Base-by-base conservation (phyloP, 2,113 vertebrate species). In the Axis porcinus region DNA sequence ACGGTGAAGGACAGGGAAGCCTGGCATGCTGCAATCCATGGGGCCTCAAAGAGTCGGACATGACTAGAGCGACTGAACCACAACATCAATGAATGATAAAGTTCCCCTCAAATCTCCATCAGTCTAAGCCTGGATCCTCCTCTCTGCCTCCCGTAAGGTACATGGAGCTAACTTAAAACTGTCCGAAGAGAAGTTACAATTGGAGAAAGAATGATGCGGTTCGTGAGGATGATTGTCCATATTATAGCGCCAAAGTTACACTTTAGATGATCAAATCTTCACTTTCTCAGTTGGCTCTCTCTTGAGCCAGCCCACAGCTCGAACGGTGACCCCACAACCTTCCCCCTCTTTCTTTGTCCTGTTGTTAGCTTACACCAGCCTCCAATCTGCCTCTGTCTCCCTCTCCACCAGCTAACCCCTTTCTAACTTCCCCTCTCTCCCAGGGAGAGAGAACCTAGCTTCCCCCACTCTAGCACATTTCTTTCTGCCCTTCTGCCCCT, bases 21-120 rank as follows among this genome's bases (percentile, higher is more conserved):
- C 67, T 36, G n/a, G 5, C 5, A 0, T 36, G n/a, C n/a, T 36
- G n/a, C 67, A 36, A 10, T 70, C 17, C 0, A 0, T 70, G n/a
- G n/a, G 19, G 67, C 12, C 10, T 5, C 67, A 70, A 64, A n/a
- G 10, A 12, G 67, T 6, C 0, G 0, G 9, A 19, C 21, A 19
- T 40, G 67, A 40, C n/a, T 40, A 10, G 64, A 70, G 19, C 0
- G 0, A 40, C n/a, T 70, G n/a, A 36, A 3, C 4, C 17, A 36
- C 9, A 3, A 5, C 19, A 36, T 3, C 67, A 70, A 1, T 52
- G 25, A 70, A 57, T 52, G 13, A 6, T 11, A 11, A 25, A 0
- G 2, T 21, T 7, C 40, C 25, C 43, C 60, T 11, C 6, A 1
- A 27, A 21, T 60, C 40, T 58, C 78, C 21, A 25, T 67, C 50